Conservation (phyloP, 2,888 invertebrate species). For the Fabriciana adippe region DNA sequence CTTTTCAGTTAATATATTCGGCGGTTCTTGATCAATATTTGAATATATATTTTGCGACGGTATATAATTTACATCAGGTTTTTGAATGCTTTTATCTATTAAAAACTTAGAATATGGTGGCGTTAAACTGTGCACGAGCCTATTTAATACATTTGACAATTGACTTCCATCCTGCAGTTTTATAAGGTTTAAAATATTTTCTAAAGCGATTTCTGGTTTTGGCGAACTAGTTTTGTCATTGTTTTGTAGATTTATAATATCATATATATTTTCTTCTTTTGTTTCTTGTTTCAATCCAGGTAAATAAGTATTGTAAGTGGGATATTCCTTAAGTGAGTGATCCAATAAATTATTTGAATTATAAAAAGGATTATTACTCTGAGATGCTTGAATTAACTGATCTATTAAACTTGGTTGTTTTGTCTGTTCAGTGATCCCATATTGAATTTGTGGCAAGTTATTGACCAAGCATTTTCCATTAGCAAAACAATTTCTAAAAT, state of each 20-base stretch:
- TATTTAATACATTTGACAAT: not conserved
- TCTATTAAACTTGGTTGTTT: not conserved
- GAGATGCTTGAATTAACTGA: not conserved
- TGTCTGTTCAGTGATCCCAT: not conserved
- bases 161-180: not conserved
- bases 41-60: slow-evolving; percentile 4
- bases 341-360: not conserved
- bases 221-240: slow-evolving; percentile 25
- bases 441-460: slow-evolving; percentile 1
- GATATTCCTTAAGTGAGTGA: not conserved
- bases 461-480: slow-evolving; percentile 22
- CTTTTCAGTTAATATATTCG: slow-evolving; percentile 13
- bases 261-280: not conserved
- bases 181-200: not conserved
- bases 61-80: not conserved
- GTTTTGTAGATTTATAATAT: slow-evolving; percentile 28
- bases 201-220: not conserved
- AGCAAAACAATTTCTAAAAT: slow-evolving; percentile 17
- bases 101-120: not conserved
- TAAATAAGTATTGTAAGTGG: not conserved
- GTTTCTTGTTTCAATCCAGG: not conserved
- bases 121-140: not conserved
- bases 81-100: not conserved
- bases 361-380: not conserved
- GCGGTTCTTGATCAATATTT: slow-evolving; percentile 9